phyloP scores from a whole-genome alignment of 1,140 invertebrate genomes.

The Anthonomus grandis region DNA sequence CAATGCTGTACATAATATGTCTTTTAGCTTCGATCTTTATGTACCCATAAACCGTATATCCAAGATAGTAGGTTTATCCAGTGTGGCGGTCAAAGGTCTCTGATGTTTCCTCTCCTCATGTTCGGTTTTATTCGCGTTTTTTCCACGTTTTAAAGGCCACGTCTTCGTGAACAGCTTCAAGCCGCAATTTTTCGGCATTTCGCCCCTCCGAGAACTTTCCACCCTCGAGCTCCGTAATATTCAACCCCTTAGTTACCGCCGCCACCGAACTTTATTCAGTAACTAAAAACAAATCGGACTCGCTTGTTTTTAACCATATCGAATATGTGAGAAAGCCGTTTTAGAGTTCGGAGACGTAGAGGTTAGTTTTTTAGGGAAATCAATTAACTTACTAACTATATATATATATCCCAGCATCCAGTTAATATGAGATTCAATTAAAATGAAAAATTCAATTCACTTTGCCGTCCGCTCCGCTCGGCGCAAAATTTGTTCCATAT shows the following conservation, averaged over 20 bases:
- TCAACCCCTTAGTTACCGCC: slow-evolving; percentile 1
- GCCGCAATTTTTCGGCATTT: slow-evolving; percentile 38
- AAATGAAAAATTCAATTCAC: no score
- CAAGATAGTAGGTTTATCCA: slow-evolving; percentile 56
- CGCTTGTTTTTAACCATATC: slow-evolving; percentile 6
- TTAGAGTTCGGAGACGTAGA: neutral
- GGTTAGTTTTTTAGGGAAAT: no score
- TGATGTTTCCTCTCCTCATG: slow-evolving; percentile 26
- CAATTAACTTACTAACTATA: no score
- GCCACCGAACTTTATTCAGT: slow-evolving; percentile 1
- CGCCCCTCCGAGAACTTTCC: neutral
- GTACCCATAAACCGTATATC: slow-evolving; percentile 51
- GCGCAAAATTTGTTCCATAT: no score
- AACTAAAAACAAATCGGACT: slow-evolving; percentile 13
- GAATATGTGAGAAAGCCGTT: neutral
- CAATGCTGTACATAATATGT: no score
- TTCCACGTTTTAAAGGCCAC: slow-evolving; percentile 49
- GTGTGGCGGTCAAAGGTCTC: slow-evolving; percentile 58
- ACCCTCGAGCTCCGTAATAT: neutral
- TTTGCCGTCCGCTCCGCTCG: no score
- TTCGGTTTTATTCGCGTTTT: slow-evolving; percentile 38
- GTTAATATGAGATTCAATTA: no score
- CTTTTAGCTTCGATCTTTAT: neutral
- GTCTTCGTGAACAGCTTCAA: slow-evolving; percentile 46
- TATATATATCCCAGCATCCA: no score